phyloP scores from a whole-genome alignment of 30 jellyfish, hydroid and myxozoan genomes.

The Pelagia noctiluca region DNA sequence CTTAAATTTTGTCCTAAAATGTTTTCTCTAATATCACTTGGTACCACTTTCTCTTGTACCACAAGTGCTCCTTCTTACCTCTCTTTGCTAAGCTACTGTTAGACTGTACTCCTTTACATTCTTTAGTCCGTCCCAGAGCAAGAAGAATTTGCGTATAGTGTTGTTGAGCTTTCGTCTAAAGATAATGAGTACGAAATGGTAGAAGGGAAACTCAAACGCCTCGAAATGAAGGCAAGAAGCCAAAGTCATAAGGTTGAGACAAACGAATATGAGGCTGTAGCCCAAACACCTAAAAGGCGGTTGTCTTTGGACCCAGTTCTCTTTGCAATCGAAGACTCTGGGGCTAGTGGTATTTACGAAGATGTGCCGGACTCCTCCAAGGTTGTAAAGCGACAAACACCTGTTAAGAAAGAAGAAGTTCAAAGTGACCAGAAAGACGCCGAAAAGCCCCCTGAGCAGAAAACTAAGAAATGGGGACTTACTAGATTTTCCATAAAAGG shows the following conservation, averaged over 20 bases:
- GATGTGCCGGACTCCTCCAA: constrained; percentile 53
- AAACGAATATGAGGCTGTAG: constrained; percentile 19
- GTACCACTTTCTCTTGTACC: too few species aligned
- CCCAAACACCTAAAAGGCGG: not conserved
- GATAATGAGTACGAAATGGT: constrained; percentile 64
- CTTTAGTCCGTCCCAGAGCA: constrained; percentile 44
- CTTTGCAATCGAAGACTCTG: constrained; percentile 66
- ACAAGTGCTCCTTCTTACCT: too few species aligned
- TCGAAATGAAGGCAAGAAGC: not conserved
- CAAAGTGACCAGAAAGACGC: not conserved
- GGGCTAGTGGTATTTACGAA: constrained; percentile 75
- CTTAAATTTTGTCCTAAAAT: too few species aligned
- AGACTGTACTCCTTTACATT: too few species aligned
- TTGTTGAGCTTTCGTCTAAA: constrained; percentile 51
- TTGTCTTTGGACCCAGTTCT: constrained; percentile 47
- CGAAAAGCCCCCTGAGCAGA: constrained; percentile 23
- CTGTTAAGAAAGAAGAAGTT: not conserved
- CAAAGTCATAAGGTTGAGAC: not conserved
- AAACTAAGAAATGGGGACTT: constrained; percentile 56
- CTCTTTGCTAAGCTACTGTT: too few species aligned
- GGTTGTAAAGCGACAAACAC: not conserved
- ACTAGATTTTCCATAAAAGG: constrained; percentile 52
- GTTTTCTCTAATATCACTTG: too few species aligned
- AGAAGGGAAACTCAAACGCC: constrained; percentile 44
- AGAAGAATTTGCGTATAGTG: constrained; percentile 70